These are phyloP conservation scores for Poecile atricapillus DNA, from an alignment of 2,113 vertebrate genomes.

Conservation along the genomic window DNA sequence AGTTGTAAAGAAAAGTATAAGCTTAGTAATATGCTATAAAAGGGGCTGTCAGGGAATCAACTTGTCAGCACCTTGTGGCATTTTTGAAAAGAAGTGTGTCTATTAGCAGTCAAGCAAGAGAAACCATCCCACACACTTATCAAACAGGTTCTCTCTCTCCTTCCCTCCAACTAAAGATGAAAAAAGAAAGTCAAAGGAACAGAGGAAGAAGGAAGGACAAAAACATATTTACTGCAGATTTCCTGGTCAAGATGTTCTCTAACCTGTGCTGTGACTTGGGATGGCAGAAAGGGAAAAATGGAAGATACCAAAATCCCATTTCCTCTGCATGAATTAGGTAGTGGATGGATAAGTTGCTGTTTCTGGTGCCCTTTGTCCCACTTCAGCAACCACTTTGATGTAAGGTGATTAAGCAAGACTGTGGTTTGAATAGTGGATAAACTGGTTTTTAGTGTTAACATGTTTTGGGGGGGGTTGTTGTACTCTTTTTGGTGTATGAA, in stretches of 20 bases:
- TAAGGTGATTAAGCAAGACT: constrained; percentile 5
- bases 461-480: neutral
- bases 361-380: constrained; percentile 52
- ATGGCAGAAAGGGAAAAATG: neutral
- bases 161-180: neutral
- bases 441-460: constrained; percentile 24
- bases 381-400: constrained; percentile 14
- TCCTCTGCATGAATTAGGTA: neutral
- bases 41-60: neutral
- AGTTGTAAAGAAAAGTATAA: neutral
- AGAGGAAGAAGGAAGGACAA: neutral
- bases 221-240: neutral
- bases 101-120: neutral
- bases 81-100: neutral
- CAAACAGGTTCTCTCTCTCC: neutral
- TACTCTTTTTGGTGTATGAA: neutral
- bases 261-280: neutral
- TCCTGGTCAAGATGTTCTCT: neutral
- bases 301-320: constrained; percentile 1
- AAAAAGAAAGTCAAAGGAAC: too few species aligned
- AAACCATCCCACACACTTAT: neutral
- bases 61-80: neutral
- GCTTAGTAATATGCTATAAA: neutral
- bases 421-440: constrained; percentile 22
- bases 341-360: neutral